Evolutionary conservation across 1,140 invertebrate genomes (phyloP).

Genomic region (Scaptomyza montana): DNA sequence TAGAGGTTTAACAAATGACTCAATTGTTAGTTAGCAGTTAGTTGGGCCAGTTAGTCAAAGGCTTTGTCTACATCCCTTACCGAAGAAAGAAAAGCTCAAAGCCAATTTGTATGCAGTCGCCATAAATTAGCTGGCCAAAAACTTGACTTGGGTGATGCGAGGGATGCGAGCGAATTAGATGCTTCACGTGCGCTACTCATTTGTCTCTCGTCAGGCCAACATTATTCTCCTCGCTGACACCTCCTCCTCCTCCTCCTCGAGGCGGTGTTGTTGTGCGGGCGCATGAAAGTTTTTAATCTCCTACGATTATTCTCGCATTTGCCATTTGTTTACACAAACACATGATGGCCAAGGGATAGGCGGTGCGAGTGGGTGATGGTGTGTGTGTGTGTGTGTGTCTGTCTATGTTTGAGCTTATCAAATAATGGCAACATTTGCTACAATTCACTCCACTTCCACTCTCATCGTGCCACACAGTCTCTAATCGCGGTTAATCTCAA

Average conservation of each 20-base stretch:
- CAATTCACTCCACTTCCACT: slow-evolving; percentile 46
- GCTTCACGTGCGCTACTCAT: slow-evolving; percentile 78
- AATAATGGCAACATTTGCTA: slow-evolving; percentile 82
- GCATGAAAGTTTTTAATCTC: slow-evolving; percentile 83
- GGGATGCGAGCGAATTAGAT: slow-evolving; percentile 22
- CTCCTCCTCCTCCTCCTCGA: neutral
- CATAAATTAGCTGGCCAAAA: slow-evolving; percentile 71
- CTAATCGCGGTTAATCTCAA: slow-evolving; percentile 84
- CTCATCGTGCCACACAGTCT: slow-evolving; percentile 37
- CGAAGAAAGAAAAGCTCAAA: slow-evolving; percentile 13
- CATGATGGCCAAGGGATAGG: slow-evolving; percentile 17
- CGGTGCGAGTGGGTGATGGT: neutral
- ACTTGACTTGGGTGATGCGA: slow-evolving; percentile 19
- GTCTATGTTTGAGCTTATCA: slow-evolving; percentile 83
- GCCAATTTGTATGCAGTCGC: slow-evolving; percentile 74
- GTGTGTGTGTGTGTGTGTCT: slow-evolving; percentile 5
- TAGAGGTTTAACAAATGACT: neutral
- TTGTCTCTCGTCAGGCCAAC: slow-evolving; percentile 65
- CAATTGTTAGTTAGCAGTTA: slow-evolving; percentile 18
- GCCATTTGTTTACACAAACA: slow-evolving; percentile 81
- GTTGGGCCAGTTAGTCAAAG: slow-evolving; percentile 19
- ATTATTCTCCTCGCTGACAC: neutral
- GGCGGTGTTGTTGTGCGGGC: slow-evolving; percentile 41
- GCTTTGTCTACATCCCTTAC: neutral
- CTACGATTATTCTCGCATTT: slow-evolving; percentile 83